Conservation (phyloP, 1,140 invertebrate genomes). For the Drosophila repletoides region DNA sequence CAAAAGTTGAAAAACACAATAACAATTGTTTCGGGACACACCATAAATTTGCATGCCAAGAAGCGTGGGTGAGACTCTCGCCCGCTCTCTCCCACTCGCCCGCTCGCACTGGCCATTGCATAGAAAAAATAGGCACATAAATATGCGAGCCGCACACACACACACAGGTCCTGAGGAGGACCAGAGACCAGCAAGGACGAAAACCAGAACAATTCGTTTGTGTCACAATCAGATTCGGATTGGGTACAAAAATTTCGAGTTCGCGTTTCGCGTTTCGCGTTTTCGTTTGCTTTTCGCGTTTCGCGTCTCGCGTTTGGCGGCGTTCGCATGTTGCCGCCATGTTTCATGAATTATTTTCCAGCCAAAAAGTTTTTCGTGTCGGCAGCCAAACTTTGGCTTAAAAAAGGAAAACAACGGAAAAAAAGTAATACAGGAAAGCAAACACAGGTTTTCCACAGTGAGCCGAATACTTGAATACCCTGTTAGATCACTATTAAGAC, state of each 20-base stretch:
- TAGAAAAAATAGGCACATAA: constrained; percentile 77
- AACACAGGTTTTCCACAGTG: too few relatives aligned
- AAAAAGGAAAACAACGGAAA: constrained; percentile 27
- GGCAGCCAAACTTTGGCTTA: constrained; percentile 66
- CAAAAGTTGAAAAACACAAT: constrained; percentile 80
- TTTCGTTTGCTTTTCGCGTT: constrained; percentile 24
- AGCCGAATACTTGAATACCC: too few relatives aligned
- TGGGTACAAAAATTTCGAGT: constrained; percentile 71
- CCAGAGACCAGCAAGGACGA: constrained; percentile 41
- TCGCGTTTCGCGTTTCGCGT: constrained; percentile 48
- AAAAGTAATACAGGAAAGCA: not conserved
- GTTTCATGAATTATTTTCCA: constrained; percentile 78
- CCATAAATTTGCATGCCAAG: constrained; percentile 80
- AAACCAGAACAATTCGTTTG: constrained; percentile 78
- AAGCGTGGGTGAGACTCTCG: constrained; percentile 51
- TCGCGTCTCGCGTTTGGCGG: constrained; percentile 61
- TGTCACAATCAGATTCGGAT: constrained; percentile 80
- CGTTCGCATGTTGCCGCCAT: constrained; percentile 70
- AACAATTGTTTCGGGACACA: constrained; percentile 80
- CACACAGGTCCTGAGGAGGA: constrained; percentile 20
- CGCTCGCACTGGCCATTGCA: too few relatives aligned
- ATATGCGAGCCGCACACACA: constrained; percentile 46
- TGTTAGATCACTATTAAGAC: too few relatives aligned
- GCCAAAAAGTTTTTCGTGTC: constrained; percentile 61
- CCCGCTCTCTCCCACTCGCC: too few relatives aligned